Evolutionary conservation across 2,888 invertebrate genomes (phyloP).

Genomic region (Zaprionus bogoriensis): DNA sequence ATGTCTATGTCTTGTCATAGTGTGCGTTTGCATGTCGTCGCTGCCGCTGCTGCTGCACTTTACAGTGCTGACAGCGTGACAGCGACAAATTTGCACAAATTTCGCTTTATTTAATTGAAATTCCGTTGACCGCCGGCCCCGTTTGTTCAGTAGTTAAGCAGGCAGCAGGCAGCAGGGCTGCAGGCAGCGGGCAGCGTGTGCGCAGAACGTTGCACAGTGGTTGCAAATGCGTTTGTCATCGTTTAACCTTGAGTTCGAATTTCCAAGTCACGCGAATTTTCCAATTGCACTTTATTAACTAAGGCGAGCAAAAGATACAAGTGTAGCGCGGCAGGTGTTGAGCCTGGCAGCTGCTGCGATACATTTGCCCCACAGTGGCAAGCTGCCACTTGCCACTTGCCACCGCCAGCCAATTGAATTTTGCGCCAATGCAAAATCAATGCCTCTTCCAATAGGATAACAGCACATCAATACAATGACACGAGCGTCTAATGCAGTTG

Average conservation of each 20-base stretch:
- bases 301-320: background rate
- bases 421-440: constrained; percentile 36
- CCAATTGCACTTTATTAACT: background rate
- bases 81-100: constrained; percentile 51
- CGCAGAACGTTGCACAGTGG: constrained; percentile 37
- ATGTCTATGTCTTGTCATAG: constrained; percentile 10
- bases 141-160: constrained; percentile 6
- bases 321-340: background rate
- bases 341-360: too few relatives aligned
- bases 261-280: background rate
- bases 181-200: constrained; percentile 9
- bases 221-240: background rate
- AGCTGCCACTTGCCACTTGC: too few relatives aligned
- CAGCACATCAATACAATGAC: constrained; percentile 13
- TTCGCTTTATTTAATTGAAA: constrained; percentile 61
- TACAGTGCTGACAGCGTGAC: constrained; percentile 34
- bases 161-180: background rate
- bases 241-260: constrained; percentile 28
- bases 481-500: constrained; percentile 4
- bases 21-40: constrained; percentile 15
- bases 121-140: constrained; percentile 45
- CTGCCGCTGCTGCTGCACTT: constrained; percentile 43
- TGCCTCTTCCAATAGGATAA: background rate
- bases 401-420: too few relatives aligned
- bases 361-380: too few relatives aligned